Conservation (phyloP, 1,140 invertebrate genomes). For the Micrasema longulum region DNA sequence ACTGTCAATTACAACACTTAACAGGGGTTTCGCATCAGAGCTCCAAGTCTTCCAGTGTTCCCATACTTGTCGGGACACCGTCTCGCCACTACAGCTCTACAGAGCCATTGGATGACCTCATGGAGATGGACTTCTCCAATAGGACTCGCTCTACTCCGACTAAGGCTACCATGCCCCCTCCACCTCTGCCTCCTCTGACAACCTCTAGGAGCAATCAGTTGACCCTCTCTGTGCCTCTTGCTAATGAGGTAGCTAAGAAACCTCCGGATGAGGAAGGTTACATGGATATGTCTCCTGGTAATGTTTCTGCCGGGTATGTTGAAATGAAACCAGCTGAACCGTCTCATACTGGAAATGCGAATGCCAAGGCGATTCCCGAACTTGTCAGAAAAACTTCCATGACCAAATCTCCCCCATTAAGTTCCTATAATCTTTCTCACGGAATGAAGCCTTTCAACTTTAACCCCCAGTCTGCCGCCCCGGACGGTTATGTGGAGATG, state of each 20-base stretch:
- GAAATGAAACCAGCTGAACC: slow-evolving; percentile 56
- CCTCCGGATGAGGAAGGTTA: slow-evolving; percentile 67
- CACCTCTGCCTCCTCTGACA: slow-evolving; percentile 59
- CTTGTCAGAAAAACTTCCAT: slow-evolving; percentile 45
- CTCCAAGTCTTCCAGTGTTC: slow-evolving; percentile 72
- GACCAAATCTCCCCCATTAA: slow-evolving; percentile 39
- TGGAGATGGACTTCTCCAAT: slow-evolving; percentile 83
- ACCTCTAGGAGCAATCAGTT: slow-evolving; percentile 21
- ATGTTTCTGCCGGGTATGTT: slow-evolving; percentile 55
- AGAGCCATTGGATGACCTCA: slow-evolving; percentile 79
- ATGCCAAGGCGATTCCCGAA: slow-evolving; percentile 38
- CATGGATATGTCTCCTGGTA: slow-evolving; percentile 70
- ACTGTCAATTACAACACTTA: slow-evolving; percentile 52
- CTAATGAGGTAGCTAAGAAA: slow-evolving; percentile 43
- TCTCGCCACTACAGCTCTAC: slow-evolving; percentile 68
- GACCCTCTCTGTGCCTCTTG: slow-evolving; percentile 30
- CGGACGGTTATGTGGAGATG: slow-evolving; percentile 75
- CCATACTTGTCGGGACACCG: slow-evolving; percentile 64
- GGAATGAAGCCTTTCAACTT: neutral
- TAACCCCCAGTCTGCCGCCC: slow-evolving; percentile 47
- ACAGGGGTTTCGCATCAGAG: slow-evolving; percentile 48
- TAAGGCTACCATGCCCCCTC: slow-evolving; percentile 57
- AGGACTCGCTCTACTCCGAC: slow-evolving; percentile 58
- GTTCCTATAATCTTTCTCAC: too few species aligned
- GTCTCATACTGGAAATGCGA: slow-evolving; percentile 42